Conservation (phyloP, 2,797 vertebrate species). For the Champsocephalus gunnari region DNA sequence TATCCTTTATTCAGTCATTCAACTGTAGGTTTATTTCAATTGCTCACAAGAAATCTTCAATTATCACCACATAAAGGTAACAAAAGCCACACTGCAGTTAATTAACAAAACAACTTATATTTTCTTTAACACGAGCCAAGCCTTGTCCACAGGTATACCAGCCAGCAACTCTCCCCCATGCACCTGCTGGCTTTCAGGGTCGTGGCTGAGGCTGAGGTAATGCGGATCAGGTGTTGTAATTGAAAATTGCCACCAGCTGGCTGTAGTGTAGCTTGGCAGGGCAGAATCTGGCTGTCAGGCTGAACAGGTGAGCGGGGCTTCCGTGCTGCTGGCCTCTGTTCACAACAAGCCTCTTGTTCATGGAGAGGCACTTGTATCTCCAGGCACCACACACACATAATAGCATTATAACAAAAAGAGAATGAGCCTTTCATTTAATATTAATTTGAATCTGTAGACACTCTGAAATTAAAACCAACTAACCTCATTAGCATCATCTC, state of each 20-base stretch:
- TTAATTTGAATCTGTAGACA: slow-evolving; percentile 71
- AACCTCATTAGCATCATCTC: slow-evolving; percentile 68
- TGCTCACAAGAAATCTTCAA: slow-evolving; percentile 10
- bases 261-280: slow-evolving; percentile 72
- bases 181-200: slow-evolving; percentile 66
- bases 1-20: too few relatives aligned
- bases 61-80: slow-evolving; percentile 14
- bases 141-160: slow-evolving; percentile 30
- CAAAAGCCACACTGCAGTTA: not conserved
- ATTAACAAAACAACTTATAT: slow-evolving; percentile 46
- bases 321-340: slow-evolving; percentile 65
- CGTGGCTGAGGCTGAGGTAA: slow-evolving; percentile 64
- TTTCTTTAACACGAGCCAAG: slow-evolving; percentile 41
- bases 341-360: slow-evolving; percentile 71
- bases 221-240: slow-evolving; percentile 78
- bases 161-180: slow-evolving; percentile 19
- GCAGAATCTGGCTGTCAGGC: slow-evolving; percentile 58
- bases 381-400: slow-evolving; percentile 54
- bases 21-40: slow-evolving; percentile 2
- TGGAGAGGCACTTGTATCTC: slow-evolving; percentile 72
- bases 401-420: slow-evolving; percentile 56
- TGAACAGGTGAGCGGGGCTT: slow-evolving; percentile 73
- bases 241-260: slow-evolving; percentile 79
- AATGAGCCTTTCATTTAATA: slow-evolving; percentile 66
- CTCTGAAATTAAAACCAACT: slow-evolving; percentile 69